Base-by-base conservation (phyloP, 2,888 invertebrate genomes). In the Plebejus anna region DNA sequence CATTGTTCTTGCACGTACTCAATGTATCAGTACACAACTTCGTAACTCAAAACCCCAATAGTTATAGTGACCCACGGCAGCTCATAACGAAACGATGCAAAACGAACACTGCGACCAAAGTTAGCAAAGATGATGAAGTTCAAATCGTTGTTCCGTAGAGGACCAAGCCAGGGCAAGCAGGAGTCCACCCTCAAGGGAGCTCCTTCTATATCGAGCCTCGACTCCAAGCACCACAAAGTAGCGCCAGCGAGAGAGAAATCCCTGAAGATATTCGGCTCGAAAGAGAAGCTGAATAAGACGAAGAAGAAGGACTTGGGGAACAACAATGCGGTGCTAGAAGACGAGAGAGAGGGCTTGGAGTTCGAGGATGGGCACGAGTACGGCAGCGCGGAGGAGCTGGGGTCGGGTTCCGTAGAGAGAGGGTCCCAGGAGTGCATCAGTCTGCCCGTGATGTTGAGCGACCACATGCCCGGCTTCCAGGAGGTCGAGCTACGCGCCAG, bases 71-170 rank as follows among this genome's bases (percentile, higher is more conserved):
- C 28, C 16, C 22, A 32, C 51, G 79, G 72, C 82, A 79, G 80
- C 77, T 77, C 78, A 78, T 79, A 82, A 81, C 81, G 82, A 80
- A 80, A 81, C 82, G 82, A 82, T 80, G 84, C 83, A 81, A 84
- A 84, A 86, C 89, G 89, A 91, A 86, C 87, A 89, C 88, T 91
- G 88, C 89, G 84, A 89, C 90, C 87, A 90, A 81, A 85, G 85
- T 83, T 84, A 85, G 83, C 87, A 93, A 96, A 95, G 94, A 97
- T 97, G 97, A 97, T 97, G 96, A 97, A 97, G 95, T 96, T 97
- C 94, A 97, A 97, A 96, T 97, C 97, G 87, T 96, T 97, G 90
- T 97, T 97, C 95, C 97, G 97, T 95, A 97, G 97, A 96, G 97
- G 97, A 86, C 96, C 96, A 88, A 95, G 95, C 86, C 94, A 92